Base-by-base conservation (phyloP, 2,797 vertebrate genomes). In the Morelia viridis region DNA sequence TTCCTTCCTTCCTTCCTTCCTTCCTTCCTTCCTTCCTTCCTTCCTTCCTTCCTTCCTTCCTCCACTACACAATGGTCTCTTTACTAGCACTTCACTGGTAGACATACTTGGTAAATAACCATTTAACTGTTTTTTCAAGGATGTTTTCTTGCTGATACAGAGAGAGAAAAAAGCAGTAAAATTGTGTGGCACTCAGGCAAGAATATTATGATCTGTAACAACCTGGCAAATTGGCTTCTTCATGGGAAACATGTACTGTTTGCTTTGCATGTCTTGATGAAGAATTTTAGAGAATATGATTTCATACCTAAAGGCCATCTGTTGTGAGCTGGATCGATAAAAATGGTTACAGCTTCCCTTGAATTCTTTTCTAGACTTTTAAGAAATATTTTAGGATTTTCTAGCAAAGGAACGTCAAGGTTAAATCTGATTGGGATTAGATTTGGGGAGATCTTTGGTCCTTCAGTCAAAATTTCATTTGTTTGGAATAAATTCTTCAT, bases 191-290 rank as follows among this genome's bases (percentile, higher is more conserved):
- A 85, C 91, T 68, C 83, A 89, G 24, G 80, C 88, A 65, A 91
- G 71, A 53, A 87, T 10, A 61, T 93, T 87, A 90, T 95, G 92
- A 62, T 64, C 93, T 91, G 62, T 35, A 90, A 83, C 90, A 93
- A 87, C 58, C 3, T 15, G 93, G 94, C 90, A 94, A 94, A 94
- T 95, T 61, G 91, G 61, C 65, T 91, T 90, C 88, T 87, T 95
- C 93, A 71, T 91, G 88, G 93, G 88, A 26, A 89, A 62, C 87
- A 92, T 65, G 89, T 60, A 62, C 91, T 41, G 50, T 35, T 91
- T 87, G 93, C 91, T 94, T 94, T 92, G 91, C 92, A 94, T 84
- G 90, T 31, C 93, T 85, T 92, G 91, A 35, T 90, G 93, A 91
- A 95, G 92, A 83, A 87, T 50, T 92, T 94, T 84, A 93, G 90